Percentiles rank a stretch among this genome's conserved stretches.
These are phyloP conservation scores for Phylloscopus trochilus DNA, from an alignment of 2,113 vertebrate genomes.

Conservation along the genomic window DNA sequence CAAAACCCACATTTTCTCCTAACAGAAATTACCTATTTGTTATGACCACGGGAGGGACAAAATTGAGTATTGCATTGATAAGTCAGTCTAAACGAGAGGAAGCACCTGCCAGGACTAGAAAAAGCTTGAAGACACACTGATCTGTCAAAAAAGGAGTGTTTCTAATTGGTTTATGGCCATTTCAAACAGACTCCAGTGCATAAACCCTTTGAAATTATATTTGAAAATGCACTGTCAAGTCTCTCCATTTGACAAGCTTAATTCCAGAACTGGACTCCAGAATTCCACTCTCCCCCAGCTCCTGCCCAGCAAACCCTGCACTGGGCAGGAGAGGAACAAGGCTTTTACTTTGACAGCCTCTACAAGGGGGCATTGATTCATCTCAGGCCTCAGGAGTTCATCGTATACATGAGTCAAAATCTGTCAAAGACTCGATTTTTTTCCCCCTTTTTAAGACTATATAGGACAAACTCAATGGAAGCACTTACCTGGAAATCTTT, in stretches of 20 bases:
- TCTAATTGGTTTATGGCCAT: not conserved
- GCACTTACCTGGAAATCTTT: constrained; percentile 17
- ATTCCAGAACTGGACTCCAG: not conserved
- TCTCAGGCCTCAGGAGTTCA: not conserved
- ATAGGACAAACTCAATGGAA: not conserved
- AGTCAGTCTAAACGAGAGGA: not conserved
- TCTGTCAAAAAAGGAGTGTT: not conserved
- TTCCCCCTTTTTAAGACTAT: not conserved
- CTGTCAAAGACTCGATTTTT: not conserved
- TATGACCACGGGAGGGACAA: not conserved
- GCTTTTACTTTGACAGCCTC: constrained; percentile 10
- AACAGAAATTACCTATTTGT: not conserved
- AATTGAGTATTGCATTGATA: not conserved
- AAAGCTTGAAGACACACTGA: not conserved
- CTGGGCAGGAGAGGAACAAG: not conserved
- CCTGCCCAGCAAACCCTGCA: not conserved
- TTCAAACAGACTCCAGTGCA: not conserved
- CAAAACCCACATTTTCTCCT: not conserved
- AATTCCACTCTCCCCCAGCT: not conserved
- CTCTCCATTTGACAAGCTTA: not conserved
- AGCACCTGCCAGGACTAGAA: not conserved
- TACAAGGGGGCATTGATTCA: not conserved
- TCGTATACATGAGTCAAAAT: not conserved
- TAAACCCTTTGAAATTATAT: not conserved
- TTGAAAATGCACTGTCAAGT: not conserved